Evolutionary conservation across 2,113 vertebrate species (phyloP).

Genomic region (Cynopterus brachyotis): DNA sequence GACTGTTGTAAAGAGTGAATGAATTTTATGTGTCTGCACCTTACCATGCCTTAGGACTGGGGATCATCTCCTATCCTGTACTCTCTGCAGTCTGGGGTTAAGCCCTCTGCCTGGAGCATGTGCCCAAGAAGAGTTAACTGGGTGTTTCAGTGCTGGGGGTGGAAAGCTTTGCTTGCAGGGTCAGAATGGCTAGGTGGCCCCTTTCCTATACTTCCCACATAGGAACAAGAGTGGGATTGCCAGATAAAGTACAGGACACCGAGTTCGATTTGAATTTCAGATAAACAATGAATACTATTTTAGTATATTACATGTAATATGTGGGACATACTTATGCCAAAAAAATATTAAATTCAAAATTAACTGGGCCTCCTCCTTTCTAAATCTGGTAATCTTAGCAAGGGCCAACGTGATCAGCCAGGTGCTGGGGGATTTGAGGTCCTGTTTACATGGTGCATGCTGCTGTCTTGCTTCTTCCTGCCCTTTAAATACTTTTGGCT

Average conservation of each 20-base stretch:
- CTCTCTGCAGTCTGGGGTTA: not conserved
- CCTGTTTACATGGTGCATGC: not conserved
- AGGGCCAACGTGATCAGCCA: not conserved
- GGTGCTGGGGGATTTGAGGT: not conserved
- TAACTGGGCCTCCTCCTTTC: not conserved
- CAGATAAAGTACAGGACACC: not conserved
- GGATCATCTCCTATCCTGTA: not conserved
- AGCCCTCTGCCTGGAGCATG: not conserved
- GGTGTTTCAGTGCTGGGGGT: not conserved
- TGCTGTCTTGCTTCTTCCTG: not conserved
- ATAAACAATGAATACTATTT: not conserved
- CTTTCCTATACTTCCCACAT: not conserved
- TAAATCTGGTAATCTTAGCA: not conserved
- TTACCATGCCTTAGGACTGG: not conserved
- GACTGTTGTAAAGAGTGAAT: not conserved
- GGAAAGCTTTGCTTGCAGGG: not conserved
- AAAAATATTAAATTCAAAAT: not conserved
- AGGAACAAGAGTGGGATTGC: not conserved
- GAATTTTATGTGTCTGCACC: not conserved
- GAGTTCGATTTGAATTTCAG: not conserved
- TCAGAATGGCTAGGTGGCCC: not conserved
- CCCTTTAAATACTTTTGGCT: not conserved
- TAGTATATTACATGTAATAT: not conserved
- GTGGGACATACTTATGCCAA: not conserved
- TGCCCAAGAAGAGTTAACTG: not conserved